These are phyloP conservation scores for Podocnemis expansa DNA, from an alignment of 2,113 vertebrate species.

Conservation along the genomic window DNA sequence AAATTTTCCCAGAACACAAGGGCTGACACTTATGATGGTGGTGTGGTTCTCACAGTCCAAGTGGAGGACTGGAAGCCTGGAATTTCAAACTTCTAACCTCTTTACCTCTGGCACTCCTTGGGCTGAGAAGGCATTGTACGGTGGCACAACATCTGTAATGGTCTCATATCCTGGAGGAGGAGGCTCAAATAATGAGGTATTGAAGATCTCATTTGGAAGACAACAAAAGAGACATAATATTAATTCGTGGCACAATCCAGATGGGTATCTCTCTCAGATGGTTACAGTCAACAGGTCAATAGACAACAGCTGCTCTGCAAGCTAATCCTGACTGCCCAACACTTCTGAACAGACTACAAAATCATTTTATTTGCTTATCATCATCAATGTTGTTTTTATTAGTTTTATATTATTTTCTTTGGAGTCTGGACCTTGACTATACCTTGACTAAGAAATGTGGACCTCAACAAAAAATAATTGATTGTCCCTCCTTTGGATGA, in stretches of 20 bases:
- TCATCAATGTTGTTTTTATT: too few species aligned
- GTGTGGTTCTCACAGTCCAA: background rate
- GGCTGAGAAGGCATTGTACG: constrained; percentile 92
- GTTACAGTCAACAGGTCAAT: background rate
- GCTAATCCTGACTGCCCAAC: too few species aligned
- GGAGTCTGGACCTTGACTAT: too few species aligned
- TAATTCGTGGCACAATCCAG: background rate
- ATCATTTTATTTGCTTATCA: too few species aligned
- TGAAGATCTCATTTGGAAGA: constrained; percentile 82
- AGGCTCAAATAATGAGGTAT: constrained; percentile 87
- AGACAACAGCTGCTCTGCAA: too few species aligned
- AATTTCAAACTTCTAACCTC: background rate
- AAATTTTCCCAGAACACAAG: background rate
- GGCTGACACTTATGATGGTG: background rate
- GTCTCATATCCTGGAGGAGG: constrained; percentile 89
- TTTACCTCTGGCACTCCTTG: constrained; percentile 89
- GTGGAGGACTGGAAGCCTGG: background rate
- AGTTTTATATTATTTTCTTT: too few species aligned
- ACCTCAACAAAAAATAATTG: too few species aligned
- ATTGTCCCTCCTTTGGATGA: background rate
- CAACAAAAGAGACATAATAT: background rate
- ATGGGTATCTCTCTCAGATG: background rate
- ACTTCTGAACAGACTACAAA: too few species aligned
- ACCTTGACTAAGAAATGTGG: too few species aligned
- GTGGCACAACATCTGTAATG: constrained; percentile 84